These are phyloP conservation scores for Sepioteuthis lessoniana DNA, from an alignment of 2,888 invertebrate species.

Conservation along the genomic window DNA sequence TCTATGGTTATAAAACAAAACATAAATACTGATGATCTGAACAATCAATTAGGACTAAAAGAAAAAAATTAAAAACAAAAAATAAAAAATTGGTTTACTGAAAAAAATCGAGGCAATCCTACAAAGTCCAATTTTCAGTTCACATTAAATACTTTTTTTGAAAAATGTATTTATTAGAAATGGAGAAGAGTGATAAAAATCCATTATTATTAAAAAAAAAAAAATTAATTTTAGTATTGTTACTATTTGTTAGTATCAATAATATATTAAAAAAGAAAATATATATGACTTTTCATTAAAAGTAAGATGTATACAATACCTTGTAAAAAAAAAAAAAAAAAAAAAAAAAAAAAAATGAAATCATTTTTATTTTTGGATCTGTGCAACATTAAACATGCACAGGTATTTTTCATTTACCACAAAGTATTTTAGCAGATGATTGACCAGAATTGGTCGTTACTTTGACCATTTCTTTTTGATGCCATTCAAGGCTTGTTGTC, in stretches of 20 bases:
- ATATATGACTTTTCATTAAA: neutral
- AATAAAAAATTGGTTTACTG: neutral
- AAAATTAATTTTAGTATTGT: too few relatives aligned
- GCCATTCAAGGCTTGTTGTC: constrained; percentile 9
- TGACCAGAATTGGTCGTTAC: neutral
- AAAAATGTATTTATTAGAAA: neutral
- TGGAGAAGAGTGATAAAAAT: neutral
- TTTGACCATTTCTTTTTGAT: neutral
- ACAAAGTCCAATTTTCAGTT: neutral
- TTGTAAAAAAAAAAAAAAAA: neutral
- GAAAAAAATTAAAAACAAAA: neutral
- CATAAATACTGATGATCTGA: neutral
- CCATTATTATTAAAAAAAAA: too few relatives aligned
- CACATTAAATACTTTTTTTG: neutral
- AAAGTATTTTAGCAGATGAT: neutral
- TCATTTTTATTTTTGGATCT: constrained; percentile 33
- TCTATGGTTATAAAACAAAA: neutral
- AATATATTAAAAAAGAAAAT: neutral
- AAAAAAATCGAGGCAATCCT: neutral
- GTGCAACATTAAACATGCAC: neutral
- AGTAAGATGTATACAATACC: neutral
- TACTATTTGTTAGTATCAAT: neutral
- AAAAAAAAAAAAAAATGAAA: neutral
- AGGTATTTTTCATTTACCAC: neutral
- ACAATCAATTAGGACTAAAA: too few relatives aligned